These are phyloP conservation scores for Dolichomitus sp. DNA, from an alignment of 2,888 invertebrate genomes.

Conservation along the genomic window DNA sequence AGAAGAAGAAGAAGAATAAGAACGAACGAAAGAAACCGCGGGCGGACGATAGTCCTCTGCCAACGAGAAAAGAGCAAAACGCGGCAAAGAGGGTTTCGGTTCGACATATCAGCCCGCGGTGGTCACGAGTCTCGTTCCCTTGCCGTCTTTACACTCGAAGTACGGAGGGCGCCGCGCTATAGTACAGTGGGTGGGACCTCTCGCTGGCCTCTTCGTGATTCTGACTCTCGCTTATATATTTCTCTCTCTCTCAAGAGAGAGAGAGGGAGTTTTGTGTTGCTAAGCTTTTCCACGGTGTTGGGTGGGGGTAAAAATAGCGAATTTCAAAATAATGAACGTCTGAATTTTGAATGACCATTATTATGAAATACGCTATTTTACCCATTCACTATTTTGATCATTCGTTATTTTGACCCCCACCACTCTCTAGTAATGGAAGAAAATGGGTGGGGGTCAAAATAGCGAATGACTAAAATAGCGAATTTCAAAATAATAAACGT, in stretches of 20 bases:
- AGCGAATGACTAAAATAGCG: too few relatives aligned
- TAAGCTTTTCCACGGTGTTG: constrained; percentile 28
- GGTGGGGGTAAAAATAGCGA: too few relatives aligned
- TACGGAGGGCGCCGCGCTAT: constrained; percentile 73
- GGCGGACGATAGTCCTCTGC: constrained; percentile 67
- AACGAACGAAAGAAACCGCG: constrained; percentile 69
- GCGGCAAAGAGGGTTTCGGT: constrained; percentile 81
- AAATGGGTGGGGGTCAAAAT: too few relatives aligned
- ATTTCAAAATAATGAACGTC: too few relatives aligned
- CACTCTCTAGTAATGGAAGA: too few relatives aligned
- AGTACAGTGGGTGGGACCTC: constrained; percentile 82
- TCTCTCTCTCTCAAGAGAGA: background rate
- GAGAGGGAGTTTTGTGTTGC: constrained; percentile 21
- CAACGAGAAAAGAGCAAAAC: constrained; percentile 67
- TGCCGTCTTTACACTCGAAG: constrained; percentile 56
- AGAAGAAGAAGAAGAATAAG: constrained; percentile 35
- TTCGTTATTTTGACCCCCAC: too few relatives aligned
- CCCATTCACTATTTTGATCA: too few relatives aligned
- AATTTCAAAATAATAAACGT: too few relatives aligned
- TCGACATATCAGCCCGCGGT: constrained; percentile 86
- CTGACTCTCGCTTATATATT: constrained; percentile 37
- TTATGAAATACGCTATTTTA: too few relatives aligned
- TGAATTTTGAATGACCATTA: too few relatives aligned
- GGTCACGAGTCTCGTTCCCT: constrained; percentile 84
- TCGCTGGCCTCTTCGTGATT: constrained; percentile 44